A percentile compares a stretch with the other conserved stretches of the same genome.
phyloP scores from a whole-genome alignment of 2,797 vertebrate genomes.

The Ambastaia sidthimunki region DNA sequence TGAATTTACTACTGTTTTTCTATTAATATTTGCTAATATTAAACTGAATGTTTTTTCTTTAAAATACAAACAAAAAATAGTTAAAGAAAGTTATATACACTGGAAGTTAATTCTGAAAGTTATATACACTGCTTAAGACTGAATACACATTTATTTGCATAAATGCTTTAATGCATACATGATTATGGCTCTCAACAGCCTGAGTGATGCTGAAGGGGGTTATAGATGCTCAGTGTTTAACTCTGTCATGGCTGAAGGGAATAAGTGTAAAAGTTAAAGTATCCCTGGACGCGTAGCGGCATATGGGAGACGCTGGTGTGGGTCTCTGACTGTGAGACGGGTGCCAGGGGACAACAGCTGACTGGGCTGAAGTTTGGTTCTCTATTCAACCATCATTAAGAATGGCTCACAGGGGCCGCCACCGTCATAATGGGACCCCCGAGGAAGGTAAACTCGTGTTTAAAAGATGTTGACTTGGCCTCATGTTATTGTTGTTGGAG shows the following conservation, averaged over 20 bases:
- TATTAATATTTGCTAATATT: too few species aligned
- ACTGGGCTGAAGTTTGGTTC: constrained; percentile 65
- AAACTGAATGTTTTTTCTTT: too few species aligned
- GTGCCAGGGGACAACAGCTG: constrained; percentile 82
- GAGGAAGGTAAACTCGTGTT: not conserved
- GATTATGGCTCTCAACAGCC: too few species aligned
- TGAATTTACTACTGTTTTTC: too few species aligned
- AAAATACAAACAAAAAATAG: too few species aligned
- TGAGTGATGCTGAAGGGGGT: constrained; percentile 34
- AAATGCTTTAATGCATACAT: too few species aligned
- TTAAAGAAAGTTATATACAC: too few species aligned
- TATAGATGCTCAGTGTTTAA: constrained; percentile 75
- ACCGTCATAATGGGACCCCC: constrained; percentile 10
- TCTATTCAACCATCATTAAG: constrained; percentile 57
- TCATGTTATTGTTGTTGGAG: not conserved
- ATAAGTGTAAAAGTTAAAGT: constrained; percentile 63
- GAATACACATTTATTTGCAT: too few species aligned
- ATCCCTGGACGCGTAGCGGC: constrained; percentile 67
- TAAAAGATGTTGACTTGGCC: not conserved
- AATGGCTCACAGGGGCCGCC: constrained; percentile 50
- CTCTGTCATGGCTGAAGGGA: constrained; percentile 54
- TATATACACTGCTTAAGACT: too few species aligned
- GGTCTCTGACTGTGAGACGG: constrained; percentile 62
- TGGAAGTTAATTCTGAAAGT: too few species aligned
- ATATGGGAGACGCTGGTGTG: constrained; percentile 80